Evolutionary conservation across 2,797 vertebrate species (phyloP).

Genomic region (Etheostoma perlongum): DNA sequence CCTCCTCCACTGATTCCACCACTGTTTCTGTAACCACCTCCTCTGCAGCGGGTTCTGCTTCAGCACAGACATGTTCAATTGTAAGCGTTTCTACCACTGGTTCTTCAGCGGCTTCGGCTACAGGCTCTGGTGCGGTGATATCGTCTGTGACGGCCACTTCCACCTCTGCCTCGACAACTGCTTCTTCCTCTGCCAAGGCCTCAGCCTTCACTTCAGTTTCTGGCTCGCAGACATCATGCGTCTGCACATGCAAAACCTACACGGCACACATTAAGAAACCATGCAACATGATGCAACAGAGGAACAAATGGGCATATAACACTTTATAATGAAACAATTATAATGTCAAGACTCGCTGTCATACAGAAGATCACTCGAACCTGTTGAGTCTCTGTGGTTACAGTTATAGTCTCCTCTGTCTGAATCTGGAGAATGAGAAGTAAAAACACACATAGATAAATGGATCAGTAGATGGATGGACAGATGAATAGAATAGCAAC

Average conservation of each 20-base stretch:
- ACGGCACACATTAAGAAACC: constrained; percentile 40
- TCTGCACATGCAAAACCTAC: constrained; percentile 64
- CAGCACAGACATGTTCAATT: constrained; percentile 5
- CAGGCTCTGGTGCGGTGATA: background rate
- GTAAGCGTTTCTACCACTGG: constrained; percentile 3
- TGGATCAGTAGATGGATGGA: background rate
- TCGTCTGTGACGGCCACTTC: constrained; percentile 37
- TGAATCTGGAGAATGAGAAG: constrained; percentile 41
- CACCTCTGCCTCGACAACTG: background rate
- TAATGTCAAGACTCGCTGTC: background rate
- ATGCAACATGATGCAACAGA: constrained; percentile 40
- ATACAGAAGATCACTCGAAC: constrained; percentile 31
- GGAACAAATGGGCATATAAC: background rate
- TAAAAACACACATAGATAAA: background rate
- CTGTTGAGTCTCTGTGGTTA: constrained; percentile 52
- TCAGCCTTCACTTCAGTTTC: constrained; percentile 32
- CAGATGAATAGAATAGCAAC: background rate
- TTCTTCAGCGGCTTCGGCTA: constrained; percentile 18
- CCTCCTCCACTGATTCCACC: constrained; percentile 23
- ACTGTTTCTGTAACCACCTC: constrained; percentile 24
- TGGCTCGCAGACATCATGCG: constrained; percentile 42
- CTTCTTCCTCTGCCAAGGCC: constrained; percentile 11
- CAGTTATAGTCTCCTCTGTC: constrained; percentile 20
- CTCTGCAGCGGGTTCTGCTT: constrained; percentile 11
- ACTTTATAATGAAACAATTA: background rate